Evolutionary conservation across 2,113 vertebrate species (phyloP).

Genomic region (Hyperoodon ampullatus): DNA sequence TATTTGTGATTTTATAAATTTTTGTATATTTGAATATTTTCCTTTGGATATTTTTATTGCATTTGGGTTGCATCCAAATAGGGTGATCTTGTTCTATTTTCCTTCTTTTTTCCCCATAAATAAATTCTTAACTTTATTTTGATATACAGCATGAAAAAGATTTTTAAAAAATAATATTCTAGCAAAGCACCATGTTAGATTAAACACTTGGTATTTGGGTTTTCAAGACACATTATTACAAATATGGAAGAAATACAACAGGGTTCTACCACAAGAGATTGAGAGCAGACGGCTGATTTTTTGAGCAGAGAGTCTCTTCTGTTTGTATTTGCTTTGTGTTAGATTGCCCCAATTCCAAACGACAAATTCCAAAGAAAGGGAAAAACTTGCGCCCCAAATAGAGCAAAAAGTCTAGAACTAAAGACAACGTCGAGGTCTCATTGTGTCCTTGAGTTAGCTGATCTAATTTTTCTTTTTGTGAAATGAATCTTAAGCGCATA

Average conservation of each 20-base stretch:
- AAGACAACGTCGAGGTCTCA: neutral
- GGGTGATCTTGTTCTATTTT: neutral
- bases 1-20: neutral
- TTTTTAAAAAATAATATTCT: neutral
- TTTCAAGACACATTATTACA: conserved; percentile 13
- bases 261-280: neutral
- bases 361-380: neutral
- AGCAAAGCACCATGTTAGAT: neutral
- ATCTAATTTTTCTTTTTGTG: conserved; percentile 45
- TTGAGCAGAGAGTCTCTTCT: neutral
- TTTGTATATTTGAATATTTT: conserved; percentile 41
- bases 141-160: neutral
- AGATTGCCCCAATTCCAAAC: neutral
- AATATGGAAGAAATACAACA: neutral
- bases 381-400: neutral
- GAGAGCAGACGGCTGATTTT: neutral
- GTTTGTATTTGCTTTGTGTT: neutral
- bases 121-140: conserved; percentile 26
- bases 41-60: conserved; percentile 8
- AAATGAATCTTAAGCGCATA: conserved; percentile 30
- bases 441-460: neutral
- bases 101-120: neutral
- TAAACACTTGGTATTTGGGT: neutral
- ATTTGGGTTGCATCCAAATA: neutral
- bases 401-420: neutral